A percentile compares a stretch with the other conserved stretches of the same genome.
Conservation (phyloP, 30 jellyfish, hydroid and myxozoan genomes). For the Pelagia noctiluca region DNA sequence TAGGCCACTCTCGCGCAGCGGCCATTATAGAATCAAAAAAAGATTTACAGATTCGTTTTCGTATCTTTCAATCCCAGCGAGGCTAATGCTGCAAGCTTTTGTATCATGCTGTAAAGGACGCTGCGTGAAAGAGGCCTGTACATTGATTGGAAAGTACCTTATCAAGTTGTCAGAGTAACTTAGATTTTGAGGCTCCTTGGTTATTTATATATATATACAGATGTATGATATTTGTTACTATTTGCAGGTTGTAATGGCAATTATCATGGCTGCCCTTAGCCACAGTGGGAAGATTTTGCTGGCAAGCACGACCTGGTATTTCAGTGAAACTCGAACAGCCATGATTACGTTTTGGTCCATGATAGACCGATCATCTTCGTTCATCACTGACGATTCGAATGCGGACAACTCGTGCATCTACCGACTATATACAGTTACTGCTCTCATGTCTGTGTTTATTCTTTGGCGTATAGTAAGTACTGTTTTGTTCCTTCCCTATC, state of each 20-base stretch:
- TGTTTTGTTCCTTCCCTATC: too few relatives aligned
- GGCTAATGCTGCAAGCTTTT: too few relatives aligned
- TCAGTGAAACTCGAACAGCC: constrained; percentile 20
- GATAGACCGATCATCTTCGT: background rate
- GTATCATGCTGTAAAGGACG: too few relatives aligned
- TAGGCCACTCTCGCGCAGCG: too few relatives aligned
- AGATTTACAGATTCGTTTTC: too few relatives aligned
- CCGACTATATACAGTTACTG: constrained; percentile 8
- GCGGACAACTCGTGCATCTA: constrained; percentile 5
- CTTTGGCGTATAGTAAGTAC: constrained; percentile 55
- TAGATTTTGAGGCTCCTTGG: too few relatives aligned
- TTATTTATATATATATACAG: background rate
- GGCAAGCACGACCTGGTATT: constrained; percentile 16
- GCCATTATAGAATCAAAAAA: too few relatives aligned
- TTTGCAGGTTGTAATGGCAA: constrained; percentile 7
- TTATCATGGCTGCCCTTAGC: constrained; percentile 14
- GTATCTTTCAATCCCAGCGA: too few relatives aligned
- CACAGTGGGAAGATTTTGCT: constrained; percentile 40
- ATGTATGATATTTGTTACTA: background rate
- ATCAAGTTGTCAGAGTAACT: too few relatives aligned
- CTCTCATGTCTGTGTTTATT: constrained; percentile 38
- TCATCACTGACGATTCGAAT: background rate
- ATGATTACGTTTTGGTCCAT: constrained; percentile 9
- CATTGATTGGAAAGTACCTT: too few relatives aligned
- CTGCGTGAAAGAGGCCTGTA: too few relatives aligned